These are phyloP conservation scores for Yasuhikotakia modesta DNA, from an alignment of 2,797 vertebrate species.

Conservation along the genomic window DNA sequence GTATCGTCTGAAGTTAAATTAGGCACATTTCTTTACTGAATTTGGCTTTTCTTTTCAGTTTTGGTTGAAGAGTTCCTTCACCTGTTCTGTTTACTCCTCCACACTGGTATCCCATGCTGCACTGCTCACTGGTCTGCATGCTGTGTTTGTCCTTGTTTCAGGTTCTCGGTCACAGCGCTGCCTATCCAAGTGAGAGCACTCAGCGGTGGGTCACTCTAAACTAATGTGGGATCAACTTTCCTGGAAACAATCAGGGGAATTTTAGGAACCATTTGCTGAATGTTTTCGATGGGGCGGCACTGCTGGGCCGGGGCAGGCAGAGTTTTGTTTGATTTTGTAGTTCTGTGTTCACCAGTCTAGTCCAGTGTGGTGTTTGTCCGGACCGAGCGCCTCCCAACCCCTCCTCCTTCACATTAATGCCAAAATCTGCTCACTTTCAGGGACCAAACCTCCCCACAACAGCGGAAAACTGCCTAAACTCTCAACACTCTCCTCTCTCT, in stretches of 20 bases:
- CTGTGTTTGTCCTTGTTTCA: slow-evolving; percentile 74
- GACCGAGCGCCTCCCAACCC: slow-evolving; percentile 73
- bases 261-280: slow-evolving; percentile 6
- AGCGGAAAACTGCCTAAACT: slow-evolving; percentile 57
- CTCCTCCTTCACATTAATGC: slow-evolving; percentile 76
- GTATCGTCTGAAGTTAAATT: slow-evolving; percentile 56
- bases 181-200: slow-evolving; percentile 65
- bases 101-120: slow-evolving; percentile 74
- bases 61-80: slow-evolving; percentile 62
- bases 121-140: slow-evolving; percentile 79
- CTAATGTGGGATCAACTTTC: slow-evolving; percentile 23
- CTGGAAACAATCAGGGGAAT: slow-evolving; percentile 19
- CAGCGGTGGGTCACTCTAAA: slow-evolving; percentile 27
- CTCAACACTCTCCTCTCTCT: slow-evolving; percentile 62
- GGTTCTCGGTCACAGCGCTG: slow-evolving; percentile 70
- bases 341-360: slow-evolving; percentile 73
- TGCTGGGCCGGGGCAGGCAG: slow-evolving; percentile 65
- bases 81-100: slow-evolving; percentile 60
- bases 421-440: slow-evolving; percentile 70
- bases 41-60: slow-evolving; percentile 63
- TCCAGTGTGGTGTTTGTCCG: slow-evolving; percentile 74
- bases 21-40: slow-evolving; percentile 57
- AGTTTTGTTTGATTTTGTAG: slow-evolving; percentile 67
- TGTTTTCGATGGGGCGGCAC: slow-evolving; percentile 65
- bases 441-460: slow-evolving; percentile 67